These are phyloP conservation scores for Leptinotarsa texana DNA, from an alignment of 1,140 invertebrate species.

Conservation along the genomic window DNA sequence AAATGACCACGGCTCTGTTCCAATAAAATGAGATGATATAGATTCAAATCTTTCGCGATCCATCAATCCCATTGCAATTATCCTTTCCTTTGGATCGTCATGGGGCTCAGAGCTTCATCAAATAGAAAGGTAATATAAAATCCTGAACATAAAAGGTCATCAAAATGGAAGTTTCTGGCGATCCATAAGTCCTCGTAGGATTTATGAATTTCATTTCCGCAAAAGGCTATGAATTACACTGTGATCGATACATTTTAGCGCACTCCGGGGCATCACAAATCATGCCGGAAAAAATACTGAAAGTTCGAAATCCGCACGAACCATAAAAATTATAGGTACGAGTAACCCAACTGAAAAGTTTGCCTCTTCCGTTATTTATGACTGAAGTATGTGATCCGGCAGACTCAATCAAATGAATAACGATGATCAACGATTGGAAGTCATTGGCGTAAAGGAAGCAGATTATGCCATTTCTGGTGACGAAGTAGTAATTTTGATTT, in stretches of 20 bases:
- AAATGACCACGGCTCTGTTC: too few relatives aligned
- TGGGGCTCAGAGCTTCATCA: neutral
- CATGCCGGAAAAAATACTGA: slow-evolving; percentile 10
- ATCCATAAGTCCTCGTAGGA: slow-evolving; percentile 1
- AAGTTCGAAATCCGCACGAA: slow-evolving; percentile 12
- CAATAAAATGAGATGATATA: too few relatives aligned
- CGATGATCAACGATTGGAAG: neutral
- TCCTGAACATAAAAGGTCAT: neutral
- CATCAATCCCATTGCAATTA: neutral
- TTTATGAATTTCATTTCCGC: slow-evolving; percentile 17
- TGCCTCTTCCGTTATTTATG: slow-evolving; percentile 2
- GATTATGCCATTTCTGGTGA: too few relatives aligned
- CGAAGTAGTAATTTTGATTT: too few relatives aligned
- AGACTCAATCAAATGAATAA: neutral
- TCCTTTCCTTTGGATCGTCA: neutral
- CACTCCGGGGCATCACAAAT: slow-evolving; percentile 12
- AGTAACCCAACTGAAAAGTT: slow-evolving; percentile 1
- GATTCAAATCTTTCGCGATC: too few relatives aligned
- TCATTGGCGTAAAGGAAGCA: neutral
- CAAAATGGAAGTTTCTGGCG: neutral
- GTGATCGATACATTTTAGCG: slow-evolving; percentile 17
- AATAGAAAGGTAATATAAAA: slow-evolving; percentile 2
- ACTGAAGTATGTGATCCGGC: neutral
- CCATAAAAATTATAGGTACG: slow-evolving; percentile 10
- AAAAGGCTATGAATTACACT: slow-evolving; percentile 11